Percentiles rank a stretch among this genome's conserved stretches.
phyloP scores from a whole-genome alignment of 2,888 invertebrate genomes.

The Thera britannica region DNA sequence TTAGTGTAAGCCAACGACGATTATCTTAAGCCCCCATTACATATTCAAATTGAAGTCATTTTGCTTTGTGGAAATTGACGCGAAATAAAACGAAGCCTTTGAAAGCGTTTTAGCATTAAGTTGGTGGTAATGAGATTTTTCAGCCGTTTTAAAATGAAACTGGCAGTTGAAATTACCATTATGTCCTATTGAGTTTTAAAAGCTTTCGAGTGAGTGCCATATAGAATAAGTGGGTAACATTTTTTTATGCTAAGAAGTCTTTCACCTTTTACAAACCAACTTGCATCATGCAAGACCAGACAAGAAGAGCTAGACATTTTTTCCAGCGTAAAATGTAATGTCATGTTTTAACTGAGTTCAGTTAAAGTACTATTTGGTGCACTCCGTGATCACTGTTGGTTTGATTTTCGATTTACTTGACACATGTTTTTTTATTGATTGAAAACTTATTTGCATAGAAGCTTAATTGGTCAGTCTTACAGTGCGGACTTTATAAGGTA shows the following conservation, averaged over 20 bases:
- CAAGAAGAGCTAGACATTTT: too few relatives aligned
- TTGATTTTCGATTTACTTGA: too few relatives aligned
- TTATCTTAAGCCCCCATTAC: slow-evolving; percentile 84
- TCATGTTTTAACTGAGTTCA: too few relatives aligned
- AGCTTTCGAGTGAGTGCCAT: slow-evolving; percentile 2
- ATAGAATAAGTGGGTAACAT: background rate
- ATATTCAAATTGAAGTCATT: slow-evolving; percentile 85
- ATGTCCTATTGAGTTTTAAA: slow-evolving; percentile 19
- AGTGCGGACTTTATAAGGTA: background rate
- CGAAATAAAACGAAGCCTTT: slow-evolving; percentile 82
- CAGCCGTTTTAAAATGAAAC: slow-evolving; percentile 42
- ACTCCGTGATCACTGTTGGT: too few relatives aligned
- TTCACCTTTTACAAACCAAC: too few relatives aligned
- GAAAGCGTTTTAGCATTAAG: slow-evolving; percentile 65
- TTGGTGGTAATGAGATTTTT: slow-evolving; percentile 70
- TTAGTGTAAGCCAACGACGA: slow-evolving; percentile 84
- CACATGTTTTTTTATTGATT: too few relatives aligned
- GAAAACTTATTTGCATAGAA: too few relatives aligned
- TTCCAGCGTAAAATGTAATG: too few relatives aligned
- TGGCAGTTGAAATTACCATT: slow-evolving; percentile 28
- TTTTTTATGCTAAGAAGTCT: background rate
- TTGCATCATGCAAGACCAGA: too few relatives aligned
- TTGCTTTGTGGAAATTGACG: slow-evolving; percentile 83
- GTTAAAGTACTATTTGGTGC: too few relatives aligned
- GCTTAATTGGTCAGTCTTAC: too few relatives aligned